A percentile compares a stretch with the other conserved stretches of the same genome.
Conservation (phyloP, 2,888 invertebrate genomes). For the Heliconius sara region DNA sequence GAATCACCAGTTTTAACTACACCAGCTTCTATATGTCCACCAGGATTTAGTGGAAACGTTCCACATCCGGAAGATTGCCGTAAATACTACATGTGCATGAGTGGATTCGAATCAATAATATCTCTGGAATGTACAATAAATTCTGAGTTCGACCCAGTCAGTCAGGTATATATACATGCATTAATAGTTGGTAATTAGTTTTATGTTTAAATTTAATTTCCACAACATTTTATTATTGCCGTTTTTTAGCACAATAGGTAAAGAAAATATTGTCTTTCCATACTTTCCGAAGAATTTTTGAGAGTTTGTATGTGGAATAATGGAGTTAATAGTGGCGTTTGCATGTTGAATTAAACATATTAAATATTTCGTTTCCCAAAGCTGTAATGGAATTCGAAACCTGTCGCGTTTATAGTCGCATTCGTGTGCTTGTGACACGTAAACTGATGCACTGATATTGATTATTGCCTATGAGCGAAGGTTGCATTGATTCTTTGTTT, state of each 20-base stretch:
- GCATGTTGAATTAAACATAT: not conserved
- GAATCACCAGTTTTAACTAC: not conserved
- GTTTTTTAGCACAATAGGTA: not conserved
- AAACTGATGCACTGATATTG: no score
- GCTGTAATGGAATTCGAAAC: not conserved
- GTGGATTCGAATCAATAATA: conserved; percentile 37
- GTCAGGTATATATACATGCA: not conserved
- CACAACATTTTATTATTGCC: no score
- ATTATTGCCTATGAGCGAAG: no score
- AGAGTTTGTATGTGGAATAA: no score
- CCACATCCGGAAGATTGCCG: conserved; percentile 57
- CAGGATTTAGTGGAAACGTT: conserved; percentile 52
- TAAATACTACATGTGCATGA: conserved; percentile 56
- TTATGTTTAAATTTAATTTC: not conserved
- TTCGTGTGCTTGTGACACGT: no score
- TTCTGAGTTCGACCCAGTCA: not conserved
- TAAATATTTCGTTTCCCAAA: not conserved
- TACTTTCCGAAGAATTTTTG: not conserved
- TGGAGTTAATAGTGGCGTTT: no score
- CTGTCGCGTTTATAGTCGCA: no score
- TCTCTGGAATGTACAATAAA: not conserved
- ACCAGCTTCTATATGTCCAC: conserved; percentile 50
- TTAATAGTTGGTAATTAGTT: not conserved
- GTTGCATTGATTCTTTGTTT: no score
- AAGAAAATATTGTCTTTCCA: no score